Base-by-base conservation (phyloP, 92 coral and sea anemone genomes). In the Actinostola sp. region DNA sequence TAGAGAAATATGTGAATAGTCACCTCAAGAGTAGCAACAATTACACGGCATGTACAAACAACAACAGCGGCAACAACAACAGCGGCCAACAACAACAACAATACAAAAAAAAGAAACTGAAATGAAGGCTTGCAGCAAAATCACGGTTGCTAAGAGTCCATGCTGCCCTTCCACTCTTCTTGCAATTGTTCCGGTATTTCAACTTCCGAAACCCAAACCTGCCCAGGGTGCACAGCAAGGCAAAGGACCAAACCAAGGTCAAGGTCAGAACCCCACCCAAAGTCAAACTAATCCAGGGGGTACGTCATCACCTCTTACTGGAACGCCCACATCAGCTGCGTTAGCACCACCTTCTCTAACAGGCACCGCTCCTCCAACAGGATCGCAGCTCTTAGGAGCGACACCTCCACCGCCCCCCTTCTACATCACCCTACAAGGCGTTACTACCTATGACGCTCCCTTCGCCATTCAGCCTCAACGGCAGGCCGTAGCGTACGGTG, bases 1-100 rank as follows among this genome's bases (percentile, higher is more conserved):
- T 68, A 15, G 74, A 68, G 45, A 68, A 68, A 68, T 68, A 30
- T 42, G 74, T 68, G 1, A 68, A 68, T 33, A 68, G 33, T 2
- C 29, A 27, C 21, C 31, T 46, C 8, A 68, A 68, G 34, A 68
- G 21, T n/a, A n/a, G n/a, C 38, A 31, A 57, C 16, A 57, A 57
- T 20, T 25, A 31, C 19, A 33, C 42, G 17, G 10, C n/a, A 15
- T 1, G 3, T 0, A 10, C 8, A 14, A 20, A 20, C 20, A 20
- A 20, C 24, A 6, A 48, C 31, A 21, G 66, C 12, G 36, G 27
- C 38, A n/a, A n/a, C n/a, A n/a, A n/a, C n/a, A n/a, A n/a, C n/a
- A n/a, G n/a, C n/a, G n/a, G n/a, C n/a, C n/a, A n/a, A n/a, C n/a
- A n/a, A n/a, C n/a, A n/a, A n/a, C n/a, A n/a, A n/a, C n/a, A n/a